phyloP scores from a whole-genome alignment of 1,140 invertebrate species.

The Frieseomelitta varia region DNA sequence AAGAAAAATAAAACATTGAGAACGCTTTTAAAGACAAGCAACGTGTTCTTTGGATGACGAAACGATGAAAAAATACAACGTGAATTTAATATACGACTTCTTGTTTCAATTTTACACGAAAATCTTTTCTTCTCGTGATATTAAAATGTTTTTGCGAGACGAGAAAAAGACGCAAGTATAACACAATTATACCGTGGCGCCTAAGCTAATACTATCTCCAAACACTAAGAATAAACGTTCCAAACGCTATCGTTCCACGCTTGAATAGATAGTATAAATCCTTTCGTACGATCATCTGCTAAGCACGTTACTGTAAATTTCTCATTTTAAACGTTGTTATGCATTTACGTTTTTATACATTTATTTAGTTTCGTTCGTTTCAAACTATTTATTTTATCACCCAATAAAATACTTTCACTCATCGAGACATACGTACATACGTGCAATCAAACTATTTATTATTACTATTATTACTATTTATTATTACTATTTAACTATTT shows the following conservation, averaged over 20 bases:
- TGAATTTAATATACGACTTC: no score
- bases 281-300: neutral
- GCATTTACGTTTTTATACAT: no score
- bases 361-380: neutral
- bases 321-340: neutral
- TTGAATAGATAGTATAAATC: neutral
- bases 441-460: no score
- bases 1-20: no score
- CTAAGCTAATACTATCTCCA: neutral
- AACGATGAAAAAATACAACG: neutral
- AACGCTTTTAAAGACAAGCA: no score
- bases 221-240: neutral
- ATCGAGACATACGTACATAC: neutral
- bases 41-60: neutral
- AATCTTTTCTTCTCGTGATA: neutral
- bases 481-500: no score
- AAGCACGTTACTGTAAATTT: neutral
- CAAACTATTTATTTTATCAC: neutral
- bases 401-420: conserved; percentile 5
- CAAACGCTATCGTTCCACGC: neutral
- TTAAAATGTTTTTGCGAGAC: neutral
- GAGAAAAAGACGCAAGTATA: neutral
- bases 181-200: neutral
- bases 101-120: neutral
- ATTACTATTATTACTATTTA: no score